Base-by-base conservation (phyloP, 2,888 invertebrate genomes). In the Plemyria rubiginata region DNA sequence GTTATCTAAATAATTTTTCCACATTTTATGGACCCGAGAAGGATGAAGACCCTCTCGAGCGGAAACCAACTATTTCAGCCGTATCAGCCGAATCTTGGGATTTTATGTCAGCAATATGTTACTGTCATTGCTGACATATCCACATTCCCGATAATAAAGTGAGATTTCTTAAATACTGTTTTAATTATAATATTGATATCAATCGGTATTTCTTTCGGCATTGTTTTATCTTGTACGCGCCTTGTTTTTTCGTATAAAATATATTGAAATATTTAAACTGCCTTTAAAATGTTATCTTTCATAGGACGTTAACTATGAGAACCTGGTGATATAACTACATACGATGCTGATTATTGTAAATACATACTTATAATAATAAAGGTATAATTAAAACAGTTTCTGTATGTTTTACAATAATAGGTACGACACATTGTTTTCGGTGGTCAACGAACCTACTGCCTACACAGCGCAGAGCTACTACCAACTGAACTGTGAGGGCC, bases 91-190 rank as follows among this genome's bases (percentile, higher is more conserved):
- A 88, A 92, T 92, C 88, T 92, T 76, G 72, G 85, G 82, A 80
- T 82, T 91, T 91, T 88, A 90, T 88, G 91, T 88, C 88, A 83
- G 87, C 82, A 81, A 91, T 92, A 91, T 86, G 85, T 92, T 90
- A 90, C 86, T 82, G 85, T 86, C 88, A 77, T 67, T 71, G 80
- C 84, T 82, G 82, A 86, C 86, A 75, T 81, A 71, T 76, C 84
- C 83, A 70, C 87, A 88, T 88, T 86, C 84, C 74, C 79, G 88
- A 87, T 89, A 85, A 86, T 83, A 80, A 76, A 78, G 82, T 78
- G 80, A 85, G 87, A 90, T 88, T 87, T 85, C 83, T 81, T 87
- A 82, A 87, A 87, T 86, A 87, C 87, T 83, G 83, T 82, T 82
- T 88, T 91, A 90, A 92, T 92, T 92, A 89, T 83, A 22, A 3